Percentiles rank a stretch among this genome's conserved stretches.
phyloP scores from a whole-genome alignment of 2,888 invertebrate genomes.

The Cephalotes varians region DNA sequence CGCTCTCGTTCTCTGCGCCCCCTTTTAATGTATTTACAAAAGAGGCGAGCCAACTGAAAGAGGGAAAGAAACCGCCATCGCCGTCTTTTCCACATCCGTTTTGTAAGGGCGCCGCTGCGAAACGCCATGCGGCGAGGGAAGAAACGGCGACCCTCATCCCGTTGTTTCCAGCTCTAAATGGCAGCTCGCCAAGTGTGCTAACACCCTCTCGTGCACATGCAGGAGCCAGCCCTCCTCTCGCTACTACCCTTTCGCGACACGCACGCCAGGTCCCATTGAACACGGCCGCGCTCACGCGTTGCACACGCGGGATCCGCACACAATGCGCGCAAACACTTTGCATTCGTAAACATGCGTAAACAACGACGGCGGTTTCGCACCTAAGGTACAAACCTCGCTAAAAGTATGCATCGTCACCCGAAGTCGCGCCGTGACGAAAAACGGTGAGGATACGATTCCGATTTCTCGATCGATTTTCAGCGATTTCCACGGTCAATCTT shows the following conservation, averaged over 20 bases:
- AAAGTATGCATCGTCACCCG: conserved; percentile 22
- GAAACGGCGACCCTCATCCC: conserved; percentile 73
- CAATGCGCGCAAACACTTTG: conserved; percentile 85
- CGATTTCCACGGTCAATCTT: conserved; percentile 28
- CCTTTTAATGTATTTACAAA: conserved; percentile 73
- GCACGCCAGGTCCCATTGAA: conserved; percentile 80
- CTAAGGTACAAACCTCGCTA: conserved; percentile 77
- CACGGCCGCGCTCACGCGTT: conserved; percentile 76
- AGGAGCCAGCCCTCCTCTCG: conserved; percentile 62
- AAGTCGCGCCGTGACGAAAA: neutral
- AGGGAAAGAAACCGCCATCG: conserved; percentile 72
- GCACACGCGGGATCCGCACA: conserved; percentile 77
- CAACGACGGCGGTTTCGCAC: conserved; percentile 83
- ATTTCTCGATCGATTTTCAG: neutral
- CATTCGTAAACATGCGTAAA: conserved; percentile 85
- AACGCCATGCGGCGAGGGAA: conserved; percentile 63
- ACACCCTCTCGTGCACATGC: conserved; percentile 79
- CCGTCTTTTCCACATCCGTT: conserved; percentile 78
- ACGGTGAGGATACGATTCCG: neutral
- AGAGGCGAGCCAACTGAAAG: conserved; percentile 56
- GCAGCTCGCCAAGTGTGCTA: conserved; percentile 84
- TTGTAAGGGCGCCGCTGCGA: conserved; percentile 70
- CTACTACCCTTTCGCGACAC: conserved; percentile 73
- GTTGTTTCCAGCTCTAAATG: conserved; percentile 80
- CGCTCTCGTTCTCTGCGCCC: conserved; percentile 26